Conservation (phyloP, 2,113 vertebrate species). For the Tor tambroides region DNA sequence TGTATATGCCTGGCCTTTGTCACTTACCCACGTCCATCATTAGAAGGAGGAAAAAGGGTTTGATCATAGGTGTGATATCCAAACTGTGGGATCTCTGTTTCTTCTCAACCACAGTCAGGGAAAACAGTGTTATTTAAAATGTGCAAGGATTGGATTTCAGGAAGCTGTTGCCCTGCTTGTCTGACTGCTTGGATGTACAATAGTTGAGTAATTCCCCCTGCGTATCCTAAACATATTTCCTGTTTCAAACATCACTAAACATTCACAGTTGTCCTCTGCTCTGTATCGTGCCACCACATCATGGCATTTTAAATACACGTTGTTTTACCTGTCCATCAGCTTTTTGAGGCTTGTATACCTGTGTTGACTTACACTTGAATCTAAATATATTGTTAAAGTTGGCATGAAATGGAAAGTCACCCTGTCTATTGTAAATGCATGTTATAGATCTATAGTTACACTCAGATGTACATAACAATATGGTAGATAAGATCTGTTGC, state of each 20-base stretch:
- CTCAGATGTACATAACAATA: no score
- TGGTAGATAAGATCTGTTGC: not conserved
- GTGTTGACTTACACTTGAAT: not conserved
- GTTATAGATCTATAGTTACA: not conserved
- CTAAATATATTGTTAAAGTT: not conserved
- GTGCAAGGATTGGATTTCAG: not conserved
- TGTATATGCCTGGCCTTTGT: not conserved
- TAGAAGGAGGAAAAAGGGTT: not conserved
- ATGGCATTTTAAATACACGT: not conserved
- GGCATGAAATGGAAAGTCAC: not conserved
- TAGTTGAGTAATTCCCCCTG: slow-evolving; percentile 23
- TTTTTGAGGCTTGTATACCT: not conserved
- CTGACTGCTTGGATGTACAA: not conserved
- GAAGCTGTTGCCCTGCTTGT: not conserved
- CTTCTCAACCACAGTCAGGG: not conserved
- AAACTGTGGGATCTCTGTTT: not conserved
- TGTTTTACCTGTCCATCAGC: not conserved
- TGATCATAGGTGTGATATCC: not conserved
- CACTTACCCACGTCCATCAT: no score
- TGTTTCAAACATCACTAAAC: not conserved
- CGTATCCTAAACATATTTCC: slow-evolving; percentile 6
- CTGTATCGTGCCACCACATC: not conserved
- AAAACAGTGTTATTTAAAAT: not conserved
- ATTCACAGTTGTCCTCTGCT: not conserved
- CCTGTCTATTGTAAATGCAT: not conserved